Percentiles rank a stretch among this genome's conserved stretches.
These are phyloP conservation scores for Nothocercus julius DNA, from an alignment of 2,113 vertebrate genomes.

Conservation along the genomic window DNA sequence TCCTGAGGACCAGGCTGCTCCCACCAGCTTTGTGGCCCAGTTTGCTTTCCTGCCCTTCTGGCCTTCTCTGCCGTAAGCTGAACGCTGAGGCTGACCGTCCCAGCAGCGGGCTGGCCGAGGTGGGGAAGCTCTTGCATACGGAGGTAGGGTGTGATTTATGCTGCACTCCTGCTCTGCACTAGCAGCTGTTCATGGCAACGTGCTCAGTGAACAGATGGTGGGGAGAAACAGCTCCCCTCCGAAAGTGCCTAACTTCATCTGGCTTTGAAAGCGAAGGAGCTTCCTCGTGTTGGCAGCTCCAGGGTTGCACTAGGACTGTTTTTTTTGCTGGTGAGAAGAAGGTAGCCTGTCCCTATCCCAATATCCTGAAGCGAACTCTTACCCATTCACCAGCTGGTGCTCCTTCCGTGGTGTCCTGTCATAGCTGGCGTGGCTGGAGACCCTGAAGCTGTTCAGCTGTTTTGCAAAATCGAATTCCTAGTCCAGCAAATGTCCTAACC, in stretches of 20 bases:
- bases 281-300: not conserved
- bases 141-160: not conserved
- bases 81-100: not conserved
- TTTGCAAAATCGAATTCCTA: not conserved
- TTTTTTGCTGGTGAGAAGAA: not conserved
- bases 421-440: not conserved
- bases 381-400: not conserved
- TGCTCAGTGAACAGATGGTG: not conserved
- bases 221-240: not conserved
- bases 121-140: rapidly evolving
- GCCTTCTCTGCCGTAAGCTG: not conserved
- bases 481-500: not conserved
- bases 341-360: not conserved
- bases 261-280: not conserved
- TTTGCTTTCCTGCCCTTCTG: not conserved
- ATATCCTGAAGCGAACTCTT: not conserved
- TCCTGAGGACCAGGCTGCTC: not conserved
- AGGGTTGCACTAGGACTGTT: not conserved
- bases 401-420: not conserved
- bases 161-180: not conserved
- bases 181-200: not conserved
- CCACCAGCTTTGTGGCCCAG: not conserved
- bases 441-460: not conserved
- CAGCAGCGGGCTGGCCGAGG: not conserved
- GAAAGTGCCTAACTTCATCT: not conserved